Evolutionary conservation across 2,113 vertebrate species (phyloP).

Genomic region (Ammodramus savannarum): DNA sequence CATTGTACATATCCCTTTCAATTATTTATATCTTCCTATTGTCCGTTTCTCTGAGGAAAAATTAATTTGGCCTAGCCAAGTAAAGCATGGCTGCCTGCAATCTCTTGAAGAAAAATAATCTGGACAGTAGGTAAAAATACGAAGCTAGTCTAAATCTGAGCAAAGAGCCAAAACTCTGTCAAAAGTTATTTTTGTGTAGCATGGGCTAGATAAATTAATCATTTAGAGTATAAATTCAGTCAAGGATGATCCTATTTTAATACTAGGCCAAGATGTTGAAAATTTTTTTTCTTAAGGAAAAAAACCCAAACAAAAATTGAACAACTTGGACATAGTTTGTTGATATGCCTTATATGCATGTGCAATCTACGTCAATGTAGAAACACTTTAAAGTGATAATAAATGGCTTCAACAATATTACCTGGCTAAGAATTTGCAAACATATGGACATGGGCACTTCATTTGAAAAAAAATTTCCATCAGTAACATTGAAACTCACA

Average conservation of each 20-base stretch:
- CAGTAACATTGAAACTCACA: neutral
- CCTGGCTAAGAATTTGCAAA: neutral
- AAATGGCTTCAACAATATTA: neutral
- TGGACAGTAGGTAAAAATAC: neutral
- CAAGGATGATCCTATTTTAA: neutral
- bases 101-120: neutral
- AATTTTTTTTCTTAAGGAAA: neutral
- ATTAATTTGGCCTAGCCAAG: neutral
- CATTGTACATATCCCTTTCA: neutral
- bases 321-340: neutral
- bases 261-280: neutral
- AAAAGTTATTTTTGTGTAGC: neutral
- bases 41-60: neutral
- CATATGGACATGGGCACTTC: fast-evolving
- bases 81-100: neutral
- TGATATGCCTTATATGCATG: neutral
- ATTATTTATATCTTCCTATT: neutral
- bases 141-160: neutral
- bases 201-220: neutral
- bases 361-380: neutral
- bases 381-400: neutral
- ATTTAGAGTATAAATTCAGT: neutral
- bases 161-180: neutral
- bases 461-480: neutral
- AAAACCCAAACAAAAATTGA: neutral